These are phyloP conservation scores for Periophthalmus magnuspinnatus DNA, from an alignment of 2,797 vertebrate species.

Conservation along the genomic window DNA sequence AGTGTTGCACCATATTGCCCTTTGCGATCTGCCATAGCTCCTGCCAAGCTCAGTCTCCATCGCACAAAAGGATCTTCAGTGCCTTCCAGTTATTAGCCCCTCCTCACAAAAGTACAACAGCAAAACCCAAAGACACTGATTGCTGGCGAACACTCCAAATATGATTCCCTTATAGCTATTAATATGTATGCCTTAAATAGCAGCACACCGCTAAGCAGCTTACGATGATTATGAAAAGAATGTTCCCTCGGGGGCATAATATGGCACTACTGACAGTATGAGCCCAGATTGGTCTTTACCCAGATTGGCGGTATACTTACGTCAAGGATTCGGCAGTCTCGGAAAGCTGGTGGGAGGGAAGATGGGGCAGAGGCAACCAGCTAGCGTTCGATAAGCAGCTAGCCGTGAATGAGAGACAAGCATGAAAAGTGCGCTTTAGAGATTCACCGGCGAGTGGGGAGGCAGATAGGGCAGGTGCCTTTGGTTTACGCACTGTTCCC, in stretches of 20 bases:
- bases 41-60: slow-evolving; percentile 75
- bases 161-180: slow-evolving; percentile 90
- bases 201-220: slow-evolving; percentile 89
- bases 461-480: slow-evolving; percentile 86
- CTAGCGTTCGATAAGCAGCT: slow-evolving; percentile 85
- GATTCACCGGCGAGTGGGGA: slow-evolving; percentile 81
- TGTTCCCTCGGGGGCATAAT: slow-evolving; percentile 89
- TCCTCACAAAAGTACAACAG: slow-evolving; percentile 85
- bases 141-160: slow-evolving; percentile 86
- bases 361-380: slow-evolving; percentile 84
- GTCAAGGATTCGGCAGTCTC: slow-evolving; percentile 81
- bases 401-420: slow-evolving; percentile 87
- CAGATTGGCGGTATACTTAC: slow-evolving; percentile 87
- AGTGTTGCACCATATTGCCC: slow-evolving; percentile 71
- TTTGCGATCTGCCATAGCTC: slow-evolving; percentile 75
- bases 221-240: slow-evolving; percentile 90
- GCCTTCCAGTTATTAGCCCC: slow-evolving; percentile 85
- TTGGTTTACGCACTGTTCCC: slow-evolving; percentile 83
- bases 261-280: slow-evolving; percentile 86
- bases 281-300: slow-evolving; percentile 87
- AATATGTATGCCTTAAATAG: slow-evolving; percentile 92
- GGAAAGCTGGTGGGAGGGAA: slow-evolving; percentile 84
- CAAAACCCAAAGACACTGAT: slow-evolving; percentile 85
- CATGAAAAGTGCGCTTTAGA: slow-evolving; percentile 88
- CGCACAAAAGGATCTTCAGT: slow-evolving; percentile 83